Evolutionary conservation across 2,113 vertebrate species (phyloP).

Genomic region (Calidris pygmaea): DNA sequence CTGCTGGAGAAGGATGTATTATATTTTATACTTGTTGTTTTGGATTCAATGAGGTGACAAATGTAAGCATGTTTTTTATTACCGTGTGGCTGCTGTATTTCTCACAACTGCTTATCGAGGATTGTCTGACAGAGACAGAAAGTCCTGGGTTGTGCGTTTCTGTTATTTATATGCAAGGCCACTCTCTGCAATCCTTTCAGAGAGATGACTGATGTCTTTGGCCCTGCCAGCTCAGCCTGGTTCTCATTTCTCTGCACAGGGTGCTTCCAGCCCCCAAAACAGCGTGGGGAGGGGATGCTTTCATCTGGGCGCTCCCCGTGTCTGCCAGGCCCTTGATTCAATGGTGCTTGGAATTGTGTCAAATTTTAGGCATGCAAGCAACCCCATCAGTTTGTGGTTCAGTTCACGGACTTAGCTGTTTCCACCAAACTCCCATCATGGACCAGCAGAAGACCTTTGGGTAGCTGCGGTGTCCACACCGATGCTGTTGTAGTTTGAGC

Average conservation of each 20-base stretch:
- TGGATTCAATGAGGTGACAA: slow-evolving; percentile 21
- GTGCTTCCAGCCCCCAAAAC: not conserved
- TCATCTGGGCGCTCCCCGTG: not conserved
- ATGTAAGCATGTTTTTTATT: slow-evolving; percentile 13
- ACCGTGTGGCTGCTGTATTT: not conserved
- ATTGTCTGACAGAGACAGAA: slow-evolving; percentile 15
- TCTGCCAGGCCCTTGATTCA: not conserved
- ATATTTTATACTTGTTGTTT: not conserved
- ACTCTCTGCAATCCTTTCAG: not conserved
- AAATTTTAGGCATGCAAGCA: not conserved
- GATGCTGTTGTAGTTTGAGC: not conserved
- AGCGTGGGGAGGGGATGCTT: not conserved
- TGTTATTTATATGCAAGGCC: not conserved
- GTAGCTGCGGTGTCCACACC: accelerated
- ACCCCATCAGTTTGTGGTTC: not conserved
- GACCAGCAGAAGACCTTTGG: not conserved
- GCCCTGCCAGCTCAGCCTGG: not conserved
- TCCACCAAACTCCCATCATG: not conserved
- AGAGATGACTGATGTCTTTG: not conserved
- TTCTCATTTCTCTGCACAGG: not conserved
- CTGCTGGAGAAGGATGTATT: not conserved
- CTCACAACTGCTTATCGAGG: not conserved
- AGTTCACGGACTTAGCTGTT: accelerated
- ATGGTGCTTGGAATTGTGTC: accelerated
- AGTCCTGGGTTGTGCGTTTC: not conserved